A percentile compares a stretch with the other conserved stretches of the same genome.
These are phyloP conservation scores for Chelonia mydas DNA, from an alignment of 2,797 vertebrate genomes.

Conservation along the genomic window DNA sequence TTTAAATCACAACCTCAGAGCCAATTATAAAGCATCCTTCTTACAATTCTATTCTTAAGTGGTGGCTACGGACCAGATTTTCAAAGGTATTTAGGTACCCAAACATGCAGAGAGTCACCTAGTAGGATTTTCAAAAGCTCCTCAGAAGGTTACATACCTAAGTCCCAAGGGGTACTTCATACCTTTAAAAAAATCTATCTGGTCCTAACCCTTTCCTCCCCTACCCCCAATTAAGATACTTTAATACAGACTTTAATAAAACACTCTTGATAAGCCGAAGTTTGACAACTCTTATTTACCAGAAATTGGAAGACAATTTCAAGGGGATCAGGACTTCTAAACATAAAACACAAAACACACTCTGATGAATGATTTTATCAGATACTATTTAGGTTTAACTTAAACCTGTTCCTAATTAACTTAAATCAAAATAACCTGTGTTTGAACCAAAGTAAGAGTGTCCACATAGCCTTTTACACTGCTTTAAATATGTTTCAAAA, in stretches of 20 bases:
- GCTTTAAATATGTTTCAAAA: not conserved
- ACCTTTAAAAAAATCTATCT: not conserved
- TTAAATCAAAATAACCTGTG: too few relatives aligned
- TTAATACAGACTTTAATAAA: not conserved
- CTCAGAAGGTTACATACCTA: not conserved
- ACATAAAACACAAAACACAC: not conserved
- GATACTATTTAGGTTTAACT: not conserved
- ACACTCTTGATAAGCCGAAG: not conserved
- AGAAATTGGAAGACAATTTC: not conserved
- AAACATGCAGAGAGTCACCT: not conserved
- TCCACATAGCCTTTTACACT: too few relatives aligned
- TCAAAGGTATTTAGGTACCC: not conserved
- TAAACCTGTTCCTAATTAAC: not conserved
- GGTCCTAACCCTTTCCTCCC: not conserved
- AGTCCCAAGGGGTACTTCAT: not conserved
- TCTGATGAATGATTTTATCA: not conserved
- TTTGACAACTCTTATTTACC: not conserved
- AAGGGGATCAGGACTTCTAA: not conserved
- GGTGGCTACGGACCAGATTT: not conserved
- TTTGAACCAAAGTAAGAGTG: too few relatives aligned
- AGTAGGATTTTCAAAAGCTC: not conserved
- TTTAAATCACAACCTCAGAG: not conserved
- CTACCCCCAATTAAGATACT: not conserved
- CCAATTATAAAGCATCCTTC: slow-evolving; percentile 26
- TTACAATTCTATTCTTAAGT: slow-evolving; percentile 23